Evolutionary conservation across 2,113 vertebrate species (phyloP).

Genomic region (Garra rufa): DNA sequence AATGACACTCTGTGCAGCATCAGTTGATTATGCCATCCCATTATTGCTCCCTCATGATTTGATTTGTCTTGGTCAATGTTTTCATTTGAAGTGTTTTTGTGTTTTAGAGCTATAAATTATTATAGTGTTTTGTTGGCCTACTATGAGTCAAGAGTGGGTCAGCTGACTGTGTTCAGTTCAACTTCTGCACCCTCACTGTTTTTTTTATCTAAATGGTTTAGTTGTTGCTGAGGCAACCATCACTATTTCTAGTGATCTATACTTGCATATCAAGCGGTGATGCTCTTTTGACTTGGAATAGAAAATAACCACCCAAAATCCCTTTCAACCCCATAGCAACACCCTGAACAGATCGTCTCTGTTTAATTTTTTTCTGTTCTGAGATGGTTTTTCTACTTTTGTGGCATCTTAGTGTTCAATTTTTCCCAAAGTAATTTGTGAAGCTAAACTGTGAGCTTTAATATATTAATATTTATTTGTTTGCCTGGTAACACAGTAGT

Average conservation of each 20-base stretch:
- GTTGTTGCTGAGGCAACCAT: neutral
- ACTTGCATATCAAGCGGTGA: neutral
- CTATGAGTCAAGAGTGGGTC: neutral
- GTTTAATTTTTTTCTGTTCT: no score
- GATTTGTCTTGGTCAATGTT: neutral
- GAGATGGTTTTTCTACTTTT: neutral
- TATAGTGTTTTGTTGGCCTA: neutral
- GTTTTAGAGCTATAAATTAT: neutral
- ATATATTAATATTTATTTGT: neutral
- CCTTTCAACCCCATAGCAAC: neutral
- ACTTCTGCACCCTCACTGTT: neutral
- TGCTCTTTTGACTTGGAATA: neutral
- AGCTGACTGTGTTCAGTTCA: neutral
- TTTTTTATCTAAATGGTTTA: neutral
- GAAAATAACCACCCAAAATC: neutral
- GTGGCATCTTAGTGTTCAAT: neutral
- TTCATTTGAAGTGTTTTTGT: neutral
- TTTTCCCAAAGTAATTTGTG: neutral
- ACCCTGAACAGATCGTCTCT: neutral
- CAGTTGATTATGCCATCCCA: neutral
- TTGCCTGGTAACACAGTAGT: neutral
- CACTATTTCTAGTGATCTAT: neutral
- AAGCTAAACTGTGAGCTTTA: neutral
- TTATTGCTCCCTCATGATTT: neutral
- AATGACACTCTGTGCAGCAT: neutral